These are phyloP conservation scores for Bradypodion pumilum DNA, from an alignment of 2,797 vertebrate genomes.

Conservation along the genomic window DNA sequence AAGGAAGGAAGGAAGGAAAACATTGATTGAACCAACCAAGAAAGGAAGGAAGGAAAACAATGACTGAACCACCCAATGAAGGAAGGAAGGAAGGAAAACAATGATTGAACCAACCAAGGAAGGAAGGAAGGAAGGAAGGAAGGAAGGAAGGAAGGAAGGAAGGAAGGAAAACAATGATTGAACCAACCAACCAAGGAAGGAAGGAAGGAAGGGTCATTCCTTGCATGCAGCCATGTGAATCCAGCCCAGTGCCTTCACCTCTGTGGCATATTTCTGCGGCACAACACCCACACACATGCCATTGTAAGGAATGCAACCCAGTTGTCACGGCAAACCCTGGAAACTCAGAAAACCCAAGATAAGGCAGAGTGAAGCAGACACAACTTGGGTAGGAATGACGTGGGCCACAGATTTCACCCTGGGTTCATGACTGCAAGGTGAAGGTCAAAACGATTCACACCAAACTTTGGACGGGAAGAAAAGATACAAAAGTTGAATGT, in stretches of 20 bases:
- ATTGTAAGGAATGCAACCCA: conserved; percentile 7
- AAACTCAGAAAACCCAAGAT: conserved; percentile 70
- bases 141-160: background rate
- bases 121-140: no score
- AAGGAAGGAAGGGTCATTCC: no score
- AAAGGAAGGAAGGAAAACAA: no score
- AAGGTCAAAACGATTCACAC: conserved; percentile 56
- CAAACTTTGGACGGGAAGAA: background rate
- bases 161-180: background rate
- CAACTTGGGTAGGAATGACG: conserved; percentile 63
- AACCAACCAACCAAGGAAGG: no score
- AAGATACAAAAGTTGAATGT: conserved; percentile 42
- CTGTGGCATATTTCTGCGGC: accelerated
- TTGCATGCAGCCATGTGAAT: background rate
- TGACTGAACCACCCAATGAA: no score
- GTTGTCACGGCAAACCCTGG: conserved; percentile 12
- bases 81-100: no score
- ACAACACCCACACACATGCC: accelerated
- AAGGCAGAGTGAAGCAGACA: conserved; percentile 74
- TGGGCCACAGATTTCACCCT: conserved; percentile 46
- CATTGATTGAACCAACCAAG: no score
- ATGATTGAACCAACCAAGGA: no score
- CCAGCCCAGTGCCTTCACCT: accelerated
- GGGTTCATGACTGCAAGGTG: conserved; percentile 34
- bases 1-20: no score